Base-by-base conservation (phyloP, 1,140 invertebrate genomes). In the Drosophila truncata region DNA sequence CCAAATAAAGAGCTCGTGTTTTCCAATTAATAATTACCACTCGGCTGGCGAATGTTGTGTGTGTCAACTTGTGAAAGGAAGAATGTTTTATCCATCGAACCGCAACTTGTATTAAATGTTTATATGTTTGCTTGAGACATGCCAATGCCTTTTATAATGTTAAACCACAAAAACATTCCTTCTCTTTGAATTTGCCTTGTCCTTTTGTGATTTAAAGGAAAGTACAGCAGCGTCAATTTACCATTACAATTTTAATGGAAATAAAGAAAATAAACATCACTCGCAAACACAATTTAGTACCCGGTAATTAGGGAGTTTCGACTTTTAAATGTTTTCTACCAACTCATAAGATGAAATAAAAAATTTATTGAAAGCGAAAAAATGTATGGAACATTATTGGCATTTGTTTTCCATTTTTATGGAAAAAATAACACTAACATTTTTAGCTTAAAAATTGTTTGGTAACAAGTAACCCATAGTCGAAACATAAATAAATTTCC, bases 1-100 rank as follows among this genome's bases (percentile, higher is more conserved):
- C 52, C 52, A 55, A 37, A 55, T 54, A 25, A 23, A 55, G 52
- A 23, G 52, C 52, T 55, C 20, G 52, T 37, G 33, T 39, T 55
- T 23, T 37, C 20, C 20, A 37, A 55, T 37, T 37, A 55, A 25
- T 55, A 55, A 55, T 37, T 11, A 13, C 4, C 11, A 13, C 47
- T 31, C 47, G 1, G 27, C 47, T 5, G 18, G n/a, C 18, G n/a
- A 50, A 50, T 46, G 20, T 14, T 18, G 27, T 50, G 49, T 31
- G n/a, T 29, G 27, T 50, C 49, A 31, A 31, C 27, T 54, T 23
- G 1, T 54, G 50, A 25, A 54, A 3, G 20, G 14, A 25, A 25
- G 33, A 25, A 25, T 37, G 35, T n/a, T 16, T 25, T 2, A 25
- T 16, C 33, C 20, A 25, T 37, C 14, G 33, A 37, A 14, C 9